A percentile compares a stretch with the other conserved stretches of the same genome.
These are phyloP conservation scores for Athripsodes cinereus DNA, from an alignment of 2,888 invertebrate genomes.

Conservation along the genomic window DNA sequence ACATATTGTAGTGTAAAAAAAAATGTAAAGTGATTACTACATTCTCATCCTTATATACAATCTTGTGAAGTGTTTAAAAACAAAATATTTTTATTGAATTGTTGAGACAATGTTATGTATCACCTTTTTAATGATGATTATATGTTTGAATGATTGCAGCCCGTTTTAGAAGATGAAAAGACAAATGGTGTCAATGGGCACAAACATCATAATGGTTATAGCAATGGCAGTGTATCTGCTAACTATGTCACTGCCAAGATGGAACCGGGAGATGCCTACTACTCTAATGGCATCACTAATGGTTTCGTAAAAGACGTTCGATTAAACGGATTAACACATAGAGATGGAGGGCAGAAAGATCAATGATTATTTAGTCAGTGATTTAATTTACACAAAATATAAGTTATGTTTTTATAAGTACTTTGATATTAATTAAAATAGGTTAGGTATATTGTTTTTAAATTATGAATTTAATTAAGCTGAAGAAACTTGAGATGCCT, in stretches of 20 bases:
- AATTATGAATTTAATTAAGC: neutral
- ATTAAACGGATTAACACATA: slow-evolving; percentile 25
- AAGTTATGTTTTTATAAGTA: slow-evolving; percentile 17
- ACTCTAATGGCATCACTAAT: slow-evolving; percentile 57
- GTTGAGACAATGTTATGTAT: too few relatives aligned
- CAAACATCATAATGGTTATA: slow-evolving; percentile 41
- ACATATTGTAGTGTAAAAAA: too few relatives aligned
- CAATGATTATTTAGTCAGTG: slow-evolving; percentile 23
- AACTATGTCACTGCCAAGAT: slow-evolving; percentile 48
- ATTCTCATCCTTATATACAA: too few relatives aligned
- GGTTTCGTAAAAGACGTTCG: slow-evolving; percentile 45
- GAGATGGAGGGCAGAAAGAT: slow-evolving; percentile 26
- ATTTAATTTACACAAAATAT: slow-evolving; percentile 20
- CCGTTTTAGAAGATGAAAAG: slow-evolving; percentile 52
- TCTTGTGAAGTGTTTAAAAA: too few relatives aligned
- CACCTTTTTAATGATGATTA: too few relatives aligned
- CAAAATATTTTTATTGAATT: too few relatives aligned
- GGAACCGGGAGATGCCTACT: slow-evolving; percentile 55
- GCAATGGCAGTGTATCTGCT: slow-evolving; percentile 13
- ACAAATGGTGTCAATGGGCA: slow-evolving; percentile 42
- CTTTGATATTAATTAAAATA: slow-evolving; percentile 14
- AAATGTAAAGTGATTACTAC: too few relatives aligned
- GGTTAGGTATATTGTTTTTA: slow-evolving; percentile 19
- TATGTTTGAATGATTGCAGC: slow-evolving; percentile 43
- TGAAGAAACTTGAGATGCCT: too few relatives aligned